Evolutionary conservation across 2,797 vertebrate genomes (phyloP), one percentile per base, ranked within the genome.

Genomic region (Cyprinella venusta): DNA sequence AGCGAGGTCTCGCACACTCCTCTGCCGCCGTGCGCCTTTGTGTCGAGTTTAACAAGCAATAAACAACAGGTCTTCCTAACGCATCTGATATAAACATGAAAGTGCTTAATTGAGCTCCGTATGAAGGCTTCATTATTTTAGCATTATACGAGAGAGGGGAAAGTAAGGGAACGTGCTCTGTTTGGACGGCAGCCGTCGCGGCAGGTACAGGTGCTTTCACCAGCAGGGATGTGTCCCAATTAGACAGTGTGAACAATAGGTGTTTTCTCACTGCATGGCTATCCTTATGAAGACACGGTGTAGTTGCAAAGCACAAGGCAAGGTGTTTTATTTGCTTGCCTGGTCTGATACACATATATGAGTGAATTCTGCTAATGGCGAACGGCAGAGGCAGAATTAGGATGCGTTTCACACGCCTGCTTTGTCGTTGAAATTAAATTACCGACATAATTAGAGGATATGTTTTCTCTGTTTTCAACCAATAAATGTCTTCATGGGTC

Each of bases 201-300:
- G 93, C 86, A 91, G 93, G 92, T 94, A 92, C 93, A 94, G 94
- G 94, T 95, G 93, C 91, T 90, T 92, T 86, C 92, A 91, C 80
- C 93, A 86, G 93, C 91, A 87, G 92, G 93, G 94, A 94, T 72
- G 92, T 88, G 92, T 93, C 92, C 91, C 92, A 93, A 94, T 94
- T 95, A 94, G 92, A 91, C 88, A 79, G 90, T 84, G 94, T 87
- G 91, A 94, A 92, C 93, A 92, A 92, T 92, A 92, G 92, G 92
- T 90, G 93, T 91, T 91, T 86, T 84, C 79, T 79, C 70, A 36
- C 79, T 82, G 81, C 87, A 72, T 90, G 91, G 90, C 90, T 91
- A 90, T 90, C 90, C 84, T 65, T 74, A 33, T 63, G 38, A 61
- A 83, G 75, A 64, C 30, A 36, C 67, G 24, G 72, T 48, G 72